Base-by-base conservation (phyloP, 2,113 vertebrate species). In the Ranitomeya variabilis region DNA sequence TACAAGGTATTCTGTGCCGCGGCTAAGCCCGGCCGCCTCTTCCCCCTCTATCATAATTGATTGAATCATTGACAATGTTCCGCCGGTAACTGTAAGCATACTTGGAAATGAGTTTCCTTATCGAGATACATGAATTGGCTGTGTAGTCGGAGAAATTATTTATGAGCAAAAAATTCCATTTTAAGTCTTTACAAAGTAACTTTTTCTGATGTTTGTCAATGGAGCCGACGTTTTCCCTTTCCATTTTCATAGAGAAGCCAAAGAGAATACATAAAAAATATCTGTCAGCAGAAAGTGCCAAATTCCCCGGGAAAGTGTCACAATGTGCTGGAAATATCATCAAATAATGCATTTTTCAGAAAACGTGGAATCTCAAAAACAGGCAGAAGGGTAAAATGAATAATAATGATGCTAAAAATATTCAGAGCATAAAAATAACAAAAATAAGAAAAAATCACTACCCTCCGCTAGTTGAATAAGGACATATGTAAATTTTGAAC, bases 61-160 rank as follows among this genome's bases (percentile, higher is more conserved):
- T 87, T 87, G 64, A 87, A 87, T 87, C 86, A 87, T 67, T 71
- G 86, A 87, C 86, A 87, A 80, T 87, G 78, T 87, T 80, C 26
- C 23, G 6, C 77, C 18, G 66, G 15, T 66, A 59, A 87, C 77
- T 21, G 86, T 37, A 80, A 69, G 64, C 78, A 57, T 10, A 80
- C 86, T 80, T 87, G 77, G 86, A 87, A 87, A 87, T 80, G 86
- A 87, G 77, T 87, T 87, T 87, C 64, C 86, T 87, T 87, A 87
- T 87, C 86, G 52, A 87, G 64, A 80, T 57, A 87, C 86, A 87
- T 80, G 86, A 87, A 69, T 87, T 80, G 86, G 86, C 45, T 71
- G 77, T 80, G 86, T 80, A 69, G 86, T 80, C n/a, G 86, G 64
- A 69, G 86, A 71, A 81, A 87, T 87, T 80, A 87, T 87, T 87